These are phyloP conservation scores for Tarsius wallacei DNA, from an alignment of 2,797 vertebrate species.

Conservation along the genomic window DNA sequence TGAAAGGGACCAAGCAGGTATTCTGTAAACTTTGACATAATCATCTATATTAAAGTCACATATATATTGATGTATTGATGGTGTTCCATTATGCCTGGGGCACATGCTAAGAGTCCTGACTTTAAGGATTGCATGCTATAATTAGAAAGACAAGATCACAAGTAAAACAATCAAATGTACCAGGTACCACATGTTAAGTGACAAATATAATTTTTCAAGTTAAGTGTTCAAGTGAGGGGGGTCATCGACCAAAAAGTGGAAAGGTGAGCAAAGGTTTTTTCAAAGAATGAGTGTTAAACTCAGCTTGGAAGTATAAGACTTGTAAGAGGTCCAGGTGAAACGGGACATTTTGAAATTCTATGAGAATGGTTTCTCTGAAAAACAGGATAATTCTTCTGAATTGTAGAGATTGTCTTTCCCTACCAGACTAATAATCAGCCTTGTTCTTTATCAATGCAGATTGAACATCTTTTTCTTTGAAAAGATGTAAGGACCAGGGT, in stretches of 20 bases:
- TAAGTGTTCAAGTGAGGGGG: constrained; percentile 26
- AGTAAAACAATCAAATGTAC: constrained; percentile 61
- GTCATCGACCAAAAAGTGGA: constrained; percentile 20
- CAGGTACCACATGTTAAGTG: constrained; percentile 16
- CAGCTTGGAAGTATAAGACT: constrained; percentile 1
- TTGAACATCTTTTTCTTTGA: constrained; percentile 34
- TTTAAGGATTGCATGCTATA: not conserved
- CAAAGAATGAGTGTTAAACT: constrained; percentile 52
- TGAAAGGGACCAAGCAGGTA: not conserved
- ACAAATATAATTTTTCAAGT: constrained; percentile 32
- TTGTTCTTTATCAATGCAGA: constrained; percentile 43
- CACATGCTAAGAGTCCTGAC: not conserved
- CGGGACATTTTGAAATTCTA: constrained; percentile 19
- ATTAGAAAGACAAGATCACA: not conserved
- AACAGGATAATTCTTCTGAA: constrained; percentile 8
- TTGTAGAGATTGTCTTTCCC: constrained; percentile 40
- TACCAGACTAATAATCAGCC: not conserved
- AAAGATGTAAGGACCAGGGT: not conserved
- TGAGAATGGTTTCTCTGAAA: constrained; percentile 48
- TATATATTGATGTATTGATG: not conserved
- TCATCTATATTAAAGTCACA: not conserved
- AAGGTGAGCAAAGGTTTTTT: constrained; percentile 46
- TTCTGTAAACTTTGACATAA: not conserved
- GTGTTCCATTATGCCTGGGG: not conserved
- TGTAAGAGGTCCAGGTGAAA: not conserved